Evolutionary conservation across 1,140 invertebrate species (phyloP).

Genomic region (Meteorus sp.): DNA sequence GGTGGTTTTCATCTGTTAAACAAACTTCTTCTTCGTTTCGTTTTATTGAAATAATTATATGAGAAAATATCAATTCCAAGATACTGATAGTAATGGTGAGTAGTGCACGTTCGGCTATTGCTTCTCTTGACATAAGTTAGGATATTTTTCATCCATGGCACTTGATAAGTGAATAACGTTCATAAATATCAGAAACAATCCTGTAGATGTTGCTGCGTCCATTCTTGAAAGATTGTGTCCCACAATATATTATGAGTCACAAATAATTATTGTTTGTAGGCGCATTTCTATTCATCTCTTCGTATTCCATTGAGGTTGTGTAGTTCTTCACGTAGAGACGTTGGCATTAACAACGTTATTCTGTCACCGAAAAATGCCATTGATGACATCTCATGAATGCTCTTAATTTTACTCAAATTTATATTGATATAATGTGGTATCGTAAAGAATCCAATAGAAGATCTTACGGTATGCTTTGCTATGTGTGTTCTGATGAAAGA

Average conservation of each 20-base stretch:
- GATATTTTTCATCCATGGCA: slow-evolving; percentile 72
- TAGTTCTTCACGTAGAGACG: slow-evolving; percentile 86
- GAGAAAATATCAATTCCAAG: too few relatives aligned
- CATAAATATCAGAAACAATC: slow-evolving; percentile 71
- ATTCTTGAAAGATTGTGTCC: slow-evolving; percentile 85
- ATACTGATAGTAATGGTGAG: slow-evolving; percentile 92
- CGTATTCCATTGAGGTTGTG: slow-evolving; percentile 78
- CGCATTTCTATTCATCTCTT: slow-evolving; percentile 69
- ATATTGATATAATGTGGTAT: neutral
- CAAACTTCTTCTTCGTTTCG: slow-evolving; percentile 1
- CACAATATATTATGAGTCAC: slow-evolving; percentile 91
- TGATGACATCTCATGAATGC: slow-evolving; percentile 19
- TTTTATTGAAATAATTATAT: neutral
- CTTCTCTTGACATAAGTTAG: slow-evolving; percentile 71
- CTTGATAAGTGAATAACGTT: slow-evolving; percentile 69
- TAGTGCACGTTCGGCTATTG: slow-evolving; percentile 81
- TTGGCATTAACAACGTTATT: slow-evolving; percentile 93
- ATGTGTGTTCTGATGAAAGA: too few relatives aligned
- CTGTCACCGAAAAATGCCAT: slow-evolving; percentile 70
- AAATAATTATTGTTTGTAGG: slow-evolving; percentile 69
- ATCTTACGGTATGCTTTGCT: too few relatives aligned
- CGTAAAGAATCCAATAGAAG: too few relatives aligned
- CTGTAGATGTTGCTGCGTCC: slow-evolving; percentile 67
- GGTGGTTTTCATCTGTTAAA: slow-evolving; percentile 63
- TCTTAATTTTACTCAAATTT: neutral